phyloP scores from a whole-genome alignment of 1,140 invertebrate species.

The Bradysia coprophila region DNA sequence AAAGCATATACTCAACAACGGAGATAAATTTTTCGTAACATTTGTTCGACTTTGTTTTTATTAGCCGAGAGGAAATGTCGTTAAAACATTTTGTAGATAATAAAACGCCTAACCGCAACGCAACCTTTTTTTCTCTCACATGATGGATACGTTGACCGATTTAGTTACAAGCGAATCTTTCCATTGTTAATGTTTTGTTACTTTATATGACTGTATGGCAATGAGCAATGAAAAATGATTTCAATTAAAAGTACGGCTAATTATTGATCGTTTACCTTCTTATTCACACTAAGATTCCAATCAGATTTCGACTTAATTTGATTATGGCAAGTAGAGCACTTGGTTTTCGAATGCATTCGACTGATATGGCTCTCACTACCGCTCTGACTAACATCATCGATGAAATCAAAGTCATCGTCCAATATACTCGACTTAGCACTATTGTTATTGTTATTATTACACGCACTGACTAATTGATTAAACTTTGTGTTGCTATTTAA shows the following conservation, averaged over 20 bases:
- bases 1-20: too few species aligned
- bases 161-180: too few species aligned
- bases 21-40: too few species aligned
- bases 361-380: slow-evolving; percentile 1
- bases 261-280: too few species aligned
- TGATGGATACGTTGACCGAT: too few species aligned
- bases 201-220: not conserved
- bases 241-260: too few species aligned
- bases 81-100: too few species aligned
- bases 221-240: too few species aligned
- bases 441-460: not conserved
- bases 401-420: slow-evolving; percentile 2
- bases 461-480: not conserved
- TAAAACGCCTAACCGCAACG: too few species aligned
- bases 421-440: not conserved
- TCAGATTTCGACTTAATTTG: slow-evolving; percentile 1
- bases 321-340: not conserved
- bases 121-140: too few species aligned
- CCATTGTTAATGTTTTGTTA: slow-evolving; percentile 1
- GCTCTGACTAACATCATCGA: slow-evolving; percentile 1
- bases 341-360: not conserved
- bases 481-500: not conserved
- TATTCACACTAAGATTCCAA: not conserved
- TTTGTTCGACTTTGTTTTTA: too few species aligned
- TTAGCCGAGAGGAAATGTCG: too few species aligned